A percentile compares a stretch with the other conserved stretches of the same genome.
Conservation (phyloP, 2,888 invertebrate species). For the Philereme vetulata region DNA sequence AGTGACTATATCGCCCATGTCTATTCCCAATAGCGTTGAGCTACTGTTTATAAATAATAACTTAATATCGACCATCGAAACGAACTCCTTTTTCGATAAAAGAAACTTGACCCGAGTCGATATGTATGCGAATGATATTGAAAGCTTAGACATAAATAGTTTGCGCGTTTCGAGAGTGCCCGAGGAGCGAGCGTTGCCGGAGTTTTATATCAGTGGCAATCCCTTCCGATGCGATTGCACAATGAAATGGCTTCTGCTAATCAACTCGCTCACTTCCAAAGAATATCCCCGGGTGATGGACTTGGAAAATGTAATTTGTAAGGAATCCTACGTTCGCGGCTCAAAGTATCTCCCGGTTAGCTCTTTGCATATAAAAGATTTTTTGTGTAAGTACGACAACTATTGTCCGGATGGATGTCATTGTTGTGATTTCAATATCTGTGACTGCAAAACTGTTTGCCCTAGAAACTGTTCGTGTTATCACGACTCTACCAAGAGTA, state of each 20-base stretch:
- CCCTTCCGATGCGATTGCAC: slow-evolving; percentile 97
- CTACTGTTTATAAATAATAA: slow-evolving; percentile 95
- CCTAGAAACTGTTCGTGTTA: slow-evolving; percentile 97
- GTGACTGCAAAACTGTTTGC: slow-evolving; percentile 97
- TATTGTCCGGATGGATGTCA: slow-evolving; percentile 96
- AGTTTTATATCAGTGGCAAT: slow-evolving; percentile 96
- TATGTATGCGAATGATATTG: slow-evolving; percentile 94
- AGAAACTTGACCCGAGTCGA: slow-evolving; percentile 92
- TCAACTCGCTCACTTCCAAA: slow-evolving; percentile 91
- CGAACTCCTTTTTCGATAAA: slow-evolving; percentile 94
- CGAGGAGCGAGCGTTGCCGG: slow-evolving; percentile 89
- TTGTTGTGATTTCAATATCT: slow-evolving; percentile 97
- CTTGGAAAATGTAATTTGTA: slow-evolving; percentile 93
- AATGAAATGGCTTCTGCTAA: slow-evolving; percentile 96
- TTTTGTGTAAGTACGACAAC: slow-evolving; percentile 94
- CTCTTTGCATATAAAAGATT: slow-evolving; percentile 90
- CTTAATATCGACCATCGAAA: slow-evolving; percentile 90
- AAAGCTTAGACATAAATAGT: slow-evolving; percentile 91
- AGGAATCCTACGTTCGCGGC: slow-evolving; percentile 92
- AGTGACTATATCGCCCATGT: slow-evolving; percentile 89
- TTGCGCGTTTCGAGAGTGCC: slow-evolving; percentile 89
- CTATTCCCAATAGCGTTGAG: slow-evolving; percentile 94
- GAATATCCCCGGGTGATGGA: slow-evolving; percentile 95
- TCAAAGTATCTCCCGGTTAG: slow-evolving; percentile 90
- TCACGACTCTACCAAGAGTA: slow-evolving; percentile 96